Conservation (phyloP, 2,113 vertebrate species). For the Monarcha castaneiventris region DNA sequence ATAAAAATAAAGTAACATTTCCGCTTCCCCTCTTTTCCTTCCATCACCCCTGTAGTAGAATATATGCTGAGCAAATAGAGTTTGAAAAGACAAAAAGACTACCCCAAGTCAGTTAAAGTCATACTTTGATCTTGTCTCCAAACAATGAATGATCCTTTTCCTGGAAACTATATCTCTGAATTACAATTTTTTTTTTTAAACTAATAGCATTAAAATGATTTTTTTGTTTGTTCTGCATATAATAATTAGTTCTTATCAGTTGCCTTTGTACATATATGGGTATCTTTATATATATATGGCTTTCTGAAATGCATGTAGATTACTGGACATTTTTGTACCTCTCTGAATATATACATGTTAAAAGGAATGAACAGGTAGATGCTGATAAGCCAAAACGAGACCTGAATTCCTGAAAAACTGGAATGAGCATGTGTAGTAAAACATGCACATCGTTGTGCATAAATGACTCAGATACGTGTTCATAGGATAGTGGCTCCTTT, state of each 20-base stretch:
- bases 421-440: not conserved
- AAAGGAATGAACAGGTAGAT: not conserved
- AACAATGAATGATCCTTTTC: not conserved
- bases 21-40: not conserved
- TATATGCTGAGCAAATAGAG: not conserved
- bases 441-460: not conserved
- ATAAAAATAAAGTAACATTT: not conserved
- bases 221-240: not conserved
- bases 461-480: not conserved
- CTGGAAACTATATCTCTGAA: not conserved
- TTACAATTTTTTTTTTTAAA: not conserved
- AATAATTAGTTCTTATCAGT: not conserved
- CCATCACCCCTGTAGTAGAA: not conserved
- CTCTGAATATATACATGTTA: not conserved
- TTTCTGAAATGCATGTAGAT: not conserved
- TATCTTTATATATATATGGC: not conserved
- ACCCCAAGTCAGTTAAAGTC: not conserved
- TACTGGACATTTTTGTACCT: not conserved
- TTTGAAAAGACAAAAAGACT: not conserved
- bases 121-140: not conserved
- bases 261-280: not conserved
- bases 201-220: not conserved
- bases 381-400: not conserved
- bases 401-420: conserved; percentile 22
- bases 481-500: not conserved